These are phyloP conservation scores for Cydia strobilella DNA, from an alignment of 1,140 invertebrate genomes.

Conservation along the genomic window DNA sequence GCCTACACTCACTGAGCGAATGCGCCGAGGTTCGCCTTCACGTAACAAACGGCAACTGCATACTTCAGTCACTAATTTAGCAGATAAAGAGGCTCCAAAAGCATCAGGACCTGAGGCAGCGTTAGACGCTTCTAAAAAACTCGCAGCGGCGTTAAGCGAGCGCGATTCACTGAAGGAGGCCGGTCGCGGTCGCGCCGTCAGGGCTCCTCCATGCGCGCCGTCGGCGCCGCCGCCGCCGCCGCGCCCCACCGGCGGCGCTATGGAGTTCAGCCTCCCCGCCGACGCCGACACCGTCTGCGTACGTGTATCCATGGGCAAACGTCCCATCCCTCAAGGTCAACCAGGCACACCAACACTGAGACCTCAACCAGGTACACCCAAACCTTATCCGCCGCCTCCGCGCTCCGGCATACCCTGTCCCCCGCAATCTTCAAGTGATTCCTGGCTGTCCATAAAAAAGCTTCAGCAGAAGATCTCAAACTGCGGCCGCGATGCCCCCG, in stretches of 20 bases:
- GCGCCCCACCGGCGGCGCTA: not conserved
- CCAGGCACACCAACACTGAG: not conserved
- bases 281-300: constrained; percentile 18
- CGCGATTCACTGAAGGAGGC: not conserved
- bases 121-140: not conserved
- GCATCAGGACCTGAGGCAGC: not conserved
- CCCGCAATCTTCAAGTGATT: not conserved
- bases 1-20: not conserved
- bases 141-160: not conserved
- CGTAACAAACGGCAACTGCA: not conserved
- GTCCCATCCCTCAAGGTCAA: not conserved
- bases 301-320: not conserved
- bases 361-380: not conserved
- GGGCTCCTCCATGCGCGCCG: not conserved
- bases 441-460: constrained; percentile 9
- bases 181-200: not conserved
- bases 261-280: not conserved
- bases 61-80: not conserved
- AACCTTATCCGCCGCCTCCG: not conserved
- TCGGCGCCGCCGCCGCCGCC: not conserved
- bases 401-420: not conserved
- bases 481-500: not conserved
- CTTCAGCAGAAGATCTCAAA: constrained; percentile 3
- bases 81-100: not conserved
- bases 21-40: not conserved